Evolutionary conservation across 1,140 invertebrate genomes (phyloP).

Genomic region (Temnothorax curvispinosus): DNA sequence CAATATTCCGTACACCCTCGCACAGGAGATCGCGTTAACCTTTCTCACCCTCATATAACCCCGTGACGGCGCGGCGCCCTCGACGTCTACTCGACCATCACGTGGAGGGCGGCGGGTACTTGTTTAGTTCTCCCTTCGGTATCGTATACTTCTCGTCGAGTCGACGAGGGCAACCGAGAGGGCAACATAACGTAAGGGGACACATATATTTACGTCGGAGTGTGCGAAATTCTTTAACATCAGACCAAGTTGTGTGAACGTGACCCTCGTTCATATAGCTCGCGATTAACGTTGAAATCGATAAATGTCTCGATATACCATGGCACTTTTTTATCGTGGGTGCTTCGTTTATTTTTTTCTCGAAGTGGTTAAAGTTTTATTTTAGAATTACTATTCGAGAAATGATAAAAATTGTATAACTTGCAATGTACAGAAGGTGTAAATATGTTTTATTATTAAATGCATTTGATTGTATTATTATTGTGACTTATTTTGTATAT

Average conservation of each 20-base stretch:
- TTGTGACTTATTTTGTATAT: not conserved
- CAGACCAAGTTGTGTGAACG: not conserved
- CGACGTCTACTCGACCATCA: slow-evolving; percentile 45
- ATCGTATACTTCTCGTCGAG: slow-evolving; percentile 21
- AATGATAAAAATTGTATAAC: not conserved
- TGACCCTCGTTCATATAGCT: not conserved
- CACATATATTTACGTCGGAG: slow-evolving; percentile 34
- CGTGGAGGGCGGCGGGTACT: slow-evolving; percentile 24
- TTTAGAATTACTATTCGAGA: not conserved
- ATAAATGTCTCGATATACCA: not conserved
- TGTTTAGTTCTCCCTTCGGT: slow-evolving; percentile 44
- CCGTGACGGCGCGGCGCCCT: slow-evolving; percentile 19
- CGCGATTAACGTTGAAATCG: slow-evolving; percentile 13
- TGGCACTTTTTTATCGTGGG: not conserved
- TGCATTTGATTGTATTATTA: not conserved
- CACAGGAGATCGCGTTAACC: slow-evolving; percentile 59
- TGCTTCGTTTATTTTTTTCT: not conserved
- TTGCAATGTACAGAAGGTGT: not conserved
- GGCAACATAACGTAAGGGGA: slow-evolving; percentile 20
- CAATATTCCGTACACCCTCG: slow-evolving; percentile 63
- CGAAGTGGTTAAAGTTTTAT: not conserved
- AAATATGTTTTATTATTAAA: not conserved
- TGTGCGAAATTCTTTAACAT: slow-evolving; percentile 38
- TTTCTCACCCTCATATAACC: slow-evolving; percentile 37
- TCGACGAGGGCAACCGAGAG: slow-evolving; percentile 10